Percentiles rank a stretch among this genome's conserved stretches.
Evolutionary conservation across 2,888 invertebrate genomes (phyloP).

Genomic region (Eristalis intricaria): DNA sequence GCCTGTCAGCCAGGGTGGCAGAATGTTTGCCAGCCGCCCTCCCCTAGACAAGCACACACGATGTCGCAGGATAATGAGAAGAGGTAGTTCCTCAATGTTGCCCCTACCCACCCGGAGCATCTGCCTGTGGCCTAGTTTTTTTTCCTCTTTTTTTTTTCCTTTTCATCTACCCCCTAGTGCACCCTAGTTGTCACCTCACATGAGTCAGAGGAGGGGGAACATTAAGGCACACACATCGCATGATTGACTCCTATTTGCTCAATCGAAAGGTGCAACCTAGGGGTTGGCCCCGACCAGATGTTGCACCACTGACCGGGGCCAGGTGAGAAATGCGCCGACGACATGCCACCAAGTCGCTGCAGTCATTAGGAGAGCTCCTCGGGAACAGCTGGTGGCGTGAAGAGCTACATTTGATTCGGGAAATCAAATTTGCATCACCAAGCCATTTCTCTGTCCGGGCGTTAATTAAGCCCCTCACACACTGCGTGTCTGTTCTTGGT

Average conservation of each 20-base stretch:
- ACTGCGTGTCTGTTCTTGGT: too few relatives aligned
- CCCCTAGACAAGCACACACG: background rate
- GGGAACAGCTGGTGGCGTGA: constrained; percentile 52
- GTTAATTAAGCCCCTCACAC: constrained; percentile 40
- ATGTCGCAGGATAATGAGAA: background rate
- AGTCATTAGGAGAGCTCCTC: constrained; percentile 36
- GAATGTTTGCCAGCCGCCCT: background rate
- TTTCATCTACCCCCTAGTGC: background rate
- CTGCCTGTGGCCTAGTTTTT: background rate
- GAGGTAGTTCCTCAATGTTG: background rate
- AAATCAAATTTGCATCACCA: constrained; percentile 64
- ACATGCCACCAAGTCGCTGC: constrained; percentile 10
- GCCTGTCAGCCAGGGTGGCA: background rate
- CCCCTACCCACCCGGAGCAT: background rate
- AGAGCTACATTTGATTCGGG: constrained; percentile 48
- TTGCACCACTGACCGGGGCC: background rate
- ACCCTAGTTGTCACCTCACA: constrained; percentile 23
- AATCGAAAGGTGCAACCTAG: background rate
- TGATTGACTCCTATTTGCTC: constrained; percentile 34
- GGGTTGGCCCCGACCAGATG: background rate
- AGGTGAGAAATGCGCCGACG: background rate
- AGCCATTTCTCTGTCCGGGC: constrained; percentile 17
- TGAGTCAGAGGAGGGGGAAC: constrained; percentile 4
- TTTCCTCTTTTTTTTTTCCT: background rate
- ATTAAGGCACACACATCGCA: constrained; percentile 33